Base-by-base conservation (phyloP, 2,113 vertebrate species). In the Nipponia nippon region DNA sequence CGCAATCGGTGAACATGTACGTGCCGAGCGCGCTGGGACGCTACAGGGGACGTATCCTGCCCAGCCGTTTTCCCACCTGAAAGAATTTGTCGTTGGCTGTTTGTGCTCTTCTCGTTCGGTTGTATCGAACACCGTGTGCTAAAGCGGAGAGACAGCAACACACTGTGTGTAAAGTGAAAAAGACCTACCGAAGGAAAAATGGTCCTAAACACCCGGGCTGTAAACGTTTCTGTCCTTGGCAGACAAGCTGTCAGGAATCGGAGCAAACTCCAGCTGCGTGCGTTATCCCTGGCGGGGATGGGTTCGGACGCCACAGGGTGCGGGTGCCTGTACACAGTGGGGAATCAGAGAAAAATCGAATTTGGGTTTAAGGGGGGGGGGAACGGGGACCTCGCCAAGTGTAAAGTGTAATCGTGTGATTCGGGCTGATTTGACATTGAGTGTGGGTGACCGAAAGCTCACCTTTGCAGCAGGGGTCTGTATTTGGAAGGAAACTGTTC, bases 181-280 rank as follows among this genome's bases (percentile, higher is more conserved):
- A 83, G 56, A 88, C 67, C 36, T 38, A 16, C 78, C 53, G 56
- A 40, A 83, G 66, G 22, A 18, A 38, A 58, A 66, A 30, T 13
- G 42, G 47, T 73, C 80, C 78, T n/a, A 16, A 89, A 49, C 47
- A 11, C 72, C 72, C 2, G 13, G 32, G 26, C 53, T 86, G 34
- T 42, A 29, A 62, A 9, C 47, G 27, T 75, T 78, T 71, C 59
- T 83, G 67, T 38, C 95, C 96, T 93, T 96, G 95, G 50, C 62
- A 87, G 67, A 42, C 63, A 44, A 73, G 63, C 79, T 53, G 61
- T 18, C 70, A 42, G 40, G 79, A 79, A 80, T 3, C 12, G 9
- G 36, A 77, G 44, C 63, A 46, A 73, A 94, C 77, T 95, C 58
- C 3, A 17, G 18, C 59, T 36, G 65, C 0, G 3, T 25, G 58